Conservation (phyloP, 2,113 vertebrate species). For the Hippopotamus amphibius region DNA sequence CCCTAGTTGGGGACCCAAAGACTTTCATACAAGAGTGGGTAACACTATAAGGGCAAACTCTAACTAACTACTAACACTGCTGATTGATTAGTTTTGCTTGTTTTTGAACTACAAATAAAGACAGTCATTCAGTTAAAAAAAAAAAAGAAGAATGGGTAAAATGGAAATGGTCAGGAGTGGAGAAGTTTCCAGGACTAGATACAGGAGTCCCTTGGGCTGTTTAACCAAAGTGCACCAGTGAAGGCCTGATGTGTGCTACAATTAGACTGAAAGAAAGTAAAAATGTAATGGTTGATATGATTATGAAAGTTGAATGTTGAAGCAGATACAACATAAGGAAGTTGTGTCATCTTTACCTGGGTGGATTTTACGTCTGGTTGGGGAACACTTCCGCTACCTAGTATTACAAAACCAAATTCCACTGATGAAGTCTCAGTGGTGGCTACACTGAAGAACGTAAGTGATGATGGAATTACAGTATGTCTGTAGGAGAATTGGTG, state of each 20-base stretch:
- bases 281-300: background rate
- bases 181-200: background rate
- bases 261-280: background rate
- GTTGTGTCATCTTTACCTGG: background rate
- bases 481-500: background rate
- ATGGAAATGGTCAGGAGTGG: background rate
- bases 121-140: too few species aligned
- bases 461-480: background rate
- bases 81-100: too few species aligned
- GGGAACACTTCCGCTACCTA: background rate
- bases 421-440: background rate
- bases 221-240: background rate
- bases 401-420: background rate
- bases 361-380: background rate
- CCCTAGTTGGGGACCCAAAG: background rate
- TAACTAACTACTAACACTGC: too few species aligned
- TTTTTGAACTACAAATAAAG: too few species aligned
- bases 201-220: background rate
- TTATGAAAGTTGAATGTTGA: background rate
- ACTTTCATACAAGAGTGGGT: background rate
- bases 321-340: background rate
- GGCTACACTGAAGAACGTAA: background rate
- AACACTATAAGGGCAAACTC: background rate
- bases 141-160: too few species aligned
- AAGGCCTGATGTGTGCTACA: background rate